phyloP scores from a whole-genome alignment of 2,888 invertebrate species.

The Melangyna quadrimaculata region DNA sequence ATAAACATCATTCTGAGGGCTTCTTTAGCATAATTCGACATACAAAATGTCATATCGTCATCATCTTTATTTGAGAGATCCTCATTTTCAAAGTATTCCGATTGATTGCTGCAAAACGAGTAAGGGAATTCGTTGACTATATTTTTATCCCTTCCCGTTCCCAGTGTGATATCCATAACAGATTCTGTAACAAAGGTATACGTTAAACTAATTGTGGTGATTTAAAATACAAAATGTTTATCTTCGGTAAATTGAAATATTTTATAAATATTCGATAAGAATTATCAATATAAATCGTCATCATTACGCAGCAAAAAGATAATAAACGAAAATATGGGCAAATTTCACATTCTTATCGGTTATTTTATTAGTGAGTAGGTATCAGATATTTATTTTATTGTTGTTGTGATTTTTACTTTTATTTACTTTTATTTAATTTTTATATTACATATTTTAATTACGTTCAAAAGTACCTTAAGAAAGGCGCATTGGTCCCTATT shows the following conservation, averaged over 20 bases:
- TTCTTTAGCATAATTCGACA: conserved; percentile 92
- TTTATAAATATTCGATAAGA: neutral
- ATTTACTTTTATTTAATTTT: neutral
- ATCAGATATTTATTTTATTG: neutral
- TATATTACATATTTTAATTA: neutral
- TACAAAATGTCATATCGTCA: conserved; percentile 92
- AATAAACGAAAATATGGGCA: too few species aligned
- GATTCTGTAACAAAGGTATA: conserved; percentile 41
- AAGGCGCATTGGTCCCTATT: neutral
- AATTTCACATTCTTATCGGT: neutral
- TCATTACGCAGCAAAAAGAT: conserved; percentile 41
- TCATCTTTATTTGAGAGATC: conserved; percentile 82
- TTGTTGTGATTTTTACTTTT: conserved; percentile 31
- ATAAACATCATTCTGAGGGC: conserved; percentile 95
- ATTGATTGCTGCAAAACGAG: conserved; percentile 44
- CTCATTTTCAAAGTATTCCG: conserved; percentile 74
- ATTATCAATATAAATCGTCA: neutral
- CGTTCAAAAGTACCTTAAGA: neutral
- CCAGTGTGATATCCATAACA: conserved; percentile 60
- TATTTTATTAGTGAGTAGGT: neutral
- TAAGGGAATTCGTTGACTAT: conserved; percentile 31
- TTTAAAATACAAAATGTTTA: conserved; percentile 19
- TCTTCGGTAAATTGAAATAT: neutral
- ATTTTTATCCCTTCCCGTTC: conserved; percentile 43
- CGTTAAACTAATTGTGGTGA: neutral